phyloP scores from a whole-genome alignment of 2,797 vertebrate genomes.

The Chelon labrosus region DNA sequence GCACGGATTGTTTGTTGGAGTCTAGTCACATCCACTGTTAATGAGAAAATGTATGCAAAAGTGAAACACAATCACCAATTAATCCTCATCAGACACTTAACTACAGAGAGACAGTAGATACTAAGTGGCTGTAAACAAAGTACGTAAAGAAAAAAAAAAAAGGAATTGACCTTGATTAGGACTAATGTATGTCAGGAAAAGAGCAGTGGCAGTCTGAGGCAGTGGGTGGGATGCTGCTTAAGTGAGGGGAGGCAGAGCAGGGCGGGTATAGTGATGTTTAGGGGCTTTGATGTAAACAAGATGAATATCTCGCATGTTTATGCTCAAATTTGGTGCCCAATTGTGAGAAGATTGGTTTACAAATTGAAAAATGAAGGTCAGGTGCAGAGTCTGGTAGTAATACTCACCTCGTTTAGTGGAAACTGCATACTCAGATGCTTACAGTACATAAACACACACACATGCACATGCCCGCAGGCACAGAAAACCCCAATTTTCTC shows the following conservation, averaged over 20 bases:
- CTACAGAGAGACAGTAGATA: slow-evolving; percentile 44
- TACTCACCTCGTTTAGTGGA: slow-evolving; percentile 53
- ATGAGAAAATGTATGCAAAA: slow-evolving; percentile 26
- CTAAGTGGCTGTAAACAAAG: slow-evolving; percentile 56
- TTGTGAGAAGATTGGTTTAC: slow-evolving; percentile 85
- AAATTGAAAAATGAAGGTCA: slow-evolving; percentile 89
- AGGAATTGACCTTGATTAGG: slow-evolving; percentile 76
- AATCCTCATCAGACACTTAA: slow-evolving; percentile 65
- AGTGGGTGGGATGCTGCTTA: slow-evolving; percentile 58
- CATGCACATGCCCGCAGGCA: slow-evolving; percentile 30
- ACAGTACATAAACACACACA: slow-evolving; percentile 43
- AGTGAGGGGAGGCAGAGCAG: slow-evolving; percentile 47
- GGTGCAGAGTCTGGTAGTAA: slow-evolving; percentile 78
- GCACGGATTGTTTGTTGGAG: slow-evolving; percentile 18
- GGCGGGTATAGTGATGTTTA: slow-evolving; percentile 55
- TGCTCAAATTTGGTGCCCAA: slow-evolving; percentile 82
- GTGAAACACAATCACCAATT: slow-evolving; percentile 53
- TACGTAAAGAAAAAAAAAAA: slow-evolving; percentile 18
- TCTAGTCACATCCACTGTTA: slow-evolving; percentile 29
- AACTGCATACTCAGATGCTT: slow-evolving; percentile 50
- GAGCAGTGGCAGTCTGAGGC: slow-evolving; percentile 45
- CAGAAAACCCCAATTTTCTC: slow-evolving; percentile 31
- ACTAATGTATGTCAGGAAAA: slow-evolving; percentile 75
- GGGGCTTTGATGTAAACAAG: slow-evolving; percentile 84
- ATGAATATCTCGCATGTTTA: slow-evolving; percentile 87